Base-by-base conservation (phyloP, 2,797 vertebrate genomes). In the Gymnoscopelus braueri region DNA sequence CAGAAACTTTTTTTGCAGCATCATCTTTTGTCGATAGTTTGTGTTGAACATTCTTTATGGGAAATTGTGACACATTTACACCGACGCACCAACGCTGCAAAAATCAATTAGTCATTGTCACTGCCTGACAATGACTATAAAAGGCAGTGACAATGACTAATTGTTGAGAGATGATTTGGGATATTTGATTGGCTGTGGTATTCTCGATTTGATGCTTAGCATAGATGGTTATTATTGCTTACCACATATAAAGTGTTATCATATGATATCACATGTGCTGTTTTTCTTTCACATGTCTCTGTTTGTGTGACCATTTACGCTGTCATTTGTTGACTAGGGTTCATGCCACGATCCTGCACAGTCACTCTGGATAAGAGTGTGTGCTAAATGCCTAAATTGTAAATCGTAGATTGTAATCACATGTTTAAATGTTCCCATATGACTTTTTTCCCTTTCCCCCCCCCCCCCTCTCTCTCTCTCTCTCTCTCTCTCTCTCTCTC, bases 41-140 rank as follows among this genome's bases (percentile, higher is more conserved):
- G 39, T 57, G 19, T 61, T 49, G 64, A 69, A 75, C 49, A 59
- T 14, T 52, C 32, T 72, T 64, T 75, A 61, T 65, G 47, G 65
- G 69, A 66, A 73, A 66, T 15, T 71, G 5, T 32, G 10, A 14
- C 15, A 63, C 69, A 72, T 70, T 69, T n/a, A 51, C 12, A 8
- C 47, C 2, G 12, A 8, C 7, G 12, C 7, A 13, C 12, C 14
- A 0, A n/a, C 50, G 6, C 50, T 13, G 13, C 3, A 51, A 51
- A 15, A 15, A 15, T 51, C n/a, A 51, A 13, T 51, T n/a, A 6
- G 12, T 15, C 50, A 15, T 51, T 51, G 50, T 51, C 49, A 13
- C n/a, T 51, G n/a, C 5, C n/a, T 51, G 50, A 15, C 39, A 44
- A 44, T 44, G 39, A 44, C 39, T 44, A 44, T 8, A 44, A 44